Evolutionary conservation across 2,113 vertebrate genomes (phyloP).

Genomic region (Calyptomena viridis): DNA sequence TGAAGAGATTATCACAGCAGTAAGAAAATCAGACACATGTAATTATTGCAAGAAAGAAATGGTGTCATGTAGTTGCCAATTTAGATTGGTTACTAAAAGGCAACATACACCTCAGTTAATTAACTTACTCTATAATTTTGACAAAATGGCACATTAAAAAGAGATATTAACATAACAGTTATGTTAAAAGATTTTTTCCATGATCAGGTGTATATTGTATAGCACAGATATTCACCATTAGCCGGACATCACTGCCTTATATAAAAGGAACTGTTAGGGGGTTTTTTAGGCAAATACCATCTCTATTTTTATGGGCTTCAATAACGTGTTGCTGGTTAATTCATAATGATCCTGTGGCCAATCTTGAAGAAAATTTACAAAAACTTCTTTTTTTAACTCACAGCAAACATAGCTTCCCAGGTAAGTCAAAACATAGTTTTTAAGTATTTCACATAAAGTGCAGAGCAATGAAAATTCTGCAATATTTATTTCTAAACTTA

Average conservation of each 20-base stretch:
- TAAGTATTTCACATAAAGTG: not conserved
- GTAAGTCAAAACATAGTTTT: not conserved
- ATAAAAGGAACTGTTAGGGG: not conserved
- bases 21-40: not conserved
- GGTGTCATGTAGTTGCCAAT: not conserved
- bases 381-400: not conserved
- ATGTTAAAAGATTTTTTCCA: not conserved
- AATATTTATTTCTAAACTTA: not conserved
- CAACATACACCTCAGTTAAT: not conserved
- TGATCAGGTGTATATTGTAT: not conserved
- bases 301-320: not conserved
- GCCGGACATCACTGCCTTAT: not conserved
- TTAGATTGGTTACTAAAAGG: not conserved
- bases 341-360: not conserved
- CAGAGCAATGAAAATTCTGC: not conserved
- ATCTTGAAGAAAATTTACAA: not conserved
- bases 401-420: not conserved
- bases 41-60: not conserved
- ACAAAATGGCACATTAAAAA: not conserved
- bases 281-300: not conserved
- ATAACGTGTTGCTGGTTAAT: not conserved
- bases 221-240: not conserved
- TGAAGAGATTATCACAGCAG: not conserved
- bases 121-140: not conserved
- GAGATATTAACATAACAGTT: not conserved